Evolutionary conservation across 2,113 vertebrate genomes (phyloP), one percentile per base, ranked within the genome.

Genomic region (Ranitomeya imitator): DNA sequence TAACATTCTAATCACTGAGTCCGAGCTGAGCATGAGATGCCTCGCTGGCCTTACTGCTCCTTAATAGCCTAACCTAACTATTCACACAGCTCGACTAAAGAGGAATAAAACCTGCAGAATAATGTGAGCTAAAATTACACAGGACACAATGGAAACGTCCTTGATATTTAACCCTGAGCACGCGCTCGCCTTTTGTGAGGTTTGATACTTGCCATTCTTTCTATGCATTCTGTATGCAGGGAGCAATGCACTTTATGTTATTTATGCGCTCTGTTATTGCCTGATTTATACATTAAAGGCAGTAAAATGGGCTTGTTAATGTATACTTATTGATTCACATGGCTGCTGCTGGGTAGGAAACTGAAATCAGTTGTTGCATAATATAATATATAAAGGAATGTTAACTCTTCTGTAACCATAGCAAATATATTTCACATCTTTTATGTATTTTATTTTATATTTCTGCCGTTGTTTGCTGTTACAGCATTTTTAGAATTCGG

Each of bases 51-150:
- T 67, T 69, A 23, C 59, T 8, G 60, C 80, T 54, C 19, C 12
- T 83, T 80, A 80, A 80, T 80, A 57, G 77, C 54, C 81, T 13
- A 23, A 54, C 37, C 80, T 52, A 52, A 54, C 21, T 54, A 67
- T 45, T 67, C 81, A 69, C 45, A 67, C 45, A 23, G 45, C 61
- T 54, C 14, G 12, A 67, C 80, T 65, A 83, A 83, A 69, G 61
- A 11, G 37, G 81, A 83, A 67, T 15, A 12, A 83, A 83, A 67
- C 18, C 31, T 12, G 10, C 21, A 4, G 9, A 81, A 69, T 69
- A 83, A 54, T 51, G 19, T 54, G 81, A 83, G 61, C 19, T 83
- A 83, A 83, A 67, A 83, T 67, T 83, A 83, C 12, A n/a, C 4
- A 16, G 5, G n/a, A 83, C 18, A 10, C 16, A 83, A 52, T 52